phyloP scores from a whole-genome alignment of 2,113 vertebrate genomes.

The Sylvietta virens region DNA sequence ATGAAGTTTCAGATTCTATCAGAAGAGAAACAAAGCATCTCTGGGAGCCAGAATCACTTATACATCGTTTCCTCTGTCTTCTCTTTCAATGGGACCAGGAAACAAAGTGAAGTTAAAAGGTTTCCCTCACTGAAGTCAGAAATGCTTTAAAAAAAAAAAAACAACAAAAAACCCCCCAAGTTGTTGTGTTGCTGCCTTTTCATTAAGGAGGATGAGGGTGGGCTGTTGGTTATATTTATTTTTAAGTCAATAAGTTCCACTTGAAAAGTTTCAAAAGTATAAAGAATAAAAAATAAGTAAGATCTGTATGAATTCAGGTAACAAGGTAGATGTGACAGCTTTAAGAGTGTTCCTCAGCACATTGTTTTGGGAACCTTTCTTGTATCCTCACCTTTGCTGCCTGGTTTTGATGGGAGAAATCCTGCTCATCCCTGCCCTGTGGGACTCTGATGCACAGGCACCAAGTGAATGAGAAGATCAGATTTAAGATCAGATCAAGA shows the following conservation, averaged over 20 bases:
- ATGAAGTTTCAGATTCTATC: slow-evolving; percentile 58
- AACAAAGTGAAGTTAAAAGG: slow-evolving; percentile 32
- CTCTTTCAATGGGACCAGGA: slow-evolving; percentile 44
- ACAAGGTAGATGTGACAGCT: neutral
- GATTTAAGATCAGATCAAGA: neutral
- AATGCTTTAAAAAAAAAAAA: neutral
- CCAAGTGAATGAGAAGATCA: neutral
- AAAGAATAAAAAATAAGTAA: neutral
- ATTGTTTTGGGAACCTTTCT: neutral
- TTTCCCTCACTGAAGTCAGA: slow-evolving; percentile 6
- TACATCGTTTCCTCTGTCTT: slow-evolving; percentile 46
- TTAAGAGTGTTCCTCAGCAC: neutral
- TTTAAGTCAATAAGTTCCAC: neutral
- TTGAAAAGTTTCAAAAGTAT: neutral
- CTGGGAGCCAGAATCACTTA: slow-evolving; percentile 55
- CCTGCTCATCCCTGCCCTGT: neutral
- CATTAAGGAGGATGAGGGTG: neutral
- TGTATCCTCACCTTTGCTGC: neutral
- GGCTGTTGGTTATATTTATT: neutral
- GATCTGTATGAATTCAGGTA: neutral
- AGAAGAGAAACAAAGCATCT: slow-evolving; percentile 64
- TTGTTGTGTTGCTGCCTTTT: neutral
- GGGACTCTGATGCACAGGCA: neutral
- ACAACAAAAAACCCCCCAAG: neutral
- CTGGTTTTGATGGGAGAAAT: neutral